Percentiles rank a stretch among this genome's conserved stretches.
Conservation (phyloP, 2,113 vertebrate species). For the Malurus alboscapulatus region DNA sequence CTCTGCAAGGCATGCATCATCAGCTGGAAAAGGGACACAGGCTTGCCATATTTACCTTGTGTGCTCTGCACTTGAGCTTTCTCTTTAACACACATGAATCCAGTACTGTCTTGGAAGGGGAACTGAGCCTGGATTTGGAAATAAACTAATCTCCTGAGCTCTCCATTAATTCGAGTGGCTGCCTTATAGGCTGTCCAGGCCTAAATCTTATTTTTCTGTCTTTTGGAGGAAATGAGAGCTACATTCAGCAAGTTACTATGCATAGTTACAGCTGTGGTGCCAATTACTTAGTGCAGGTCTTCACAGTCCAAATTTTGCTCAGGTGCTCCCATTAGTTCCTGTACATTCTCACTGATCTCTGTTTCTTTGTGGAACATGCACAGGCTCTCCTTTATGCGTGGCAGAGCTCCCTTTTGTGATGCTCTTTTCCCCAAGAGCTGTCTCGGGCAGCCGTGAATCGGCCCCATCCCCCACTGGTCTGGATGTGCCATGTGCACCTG, state of each 20-base stretch:
- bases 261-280: not conserved
- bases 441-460: rapidly evolving
- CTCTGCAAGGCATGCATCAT: not conserved
- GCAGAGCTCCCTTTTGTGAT: not conserved
- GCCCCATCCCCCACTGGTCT: rapidly evolving
- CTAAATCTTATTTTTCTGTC: not conserved
- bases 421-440: not conserved
- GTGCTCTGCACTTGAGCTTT: not conserved
- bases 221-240: not conserved
- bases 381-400: not conserved
- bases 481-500: not conserved
- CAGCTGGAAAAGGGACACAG: not conserved
- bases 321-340: not conserved
- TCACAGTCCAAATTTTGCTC: not conserved
- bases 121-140: not conserved
- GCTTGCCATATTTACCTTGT: not conserved
- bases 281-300: not conserved
- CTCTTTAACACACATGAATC: not conserved
- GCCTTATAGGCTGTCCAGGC: not conserved
- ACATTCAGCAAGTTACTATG: not conserved
- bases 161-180: not conserved
- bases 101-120: not conserved
- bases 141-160: not conserved
- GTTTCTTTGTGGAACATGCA: not conserved
- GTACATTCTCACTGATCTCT: not conserved